A percentile compares a stretch with the other conserved stretches of the same genome.
Conservation (phyloP, 92 coral and sea anemone genomes). For the Epizoanthus stellaris region DNA sequence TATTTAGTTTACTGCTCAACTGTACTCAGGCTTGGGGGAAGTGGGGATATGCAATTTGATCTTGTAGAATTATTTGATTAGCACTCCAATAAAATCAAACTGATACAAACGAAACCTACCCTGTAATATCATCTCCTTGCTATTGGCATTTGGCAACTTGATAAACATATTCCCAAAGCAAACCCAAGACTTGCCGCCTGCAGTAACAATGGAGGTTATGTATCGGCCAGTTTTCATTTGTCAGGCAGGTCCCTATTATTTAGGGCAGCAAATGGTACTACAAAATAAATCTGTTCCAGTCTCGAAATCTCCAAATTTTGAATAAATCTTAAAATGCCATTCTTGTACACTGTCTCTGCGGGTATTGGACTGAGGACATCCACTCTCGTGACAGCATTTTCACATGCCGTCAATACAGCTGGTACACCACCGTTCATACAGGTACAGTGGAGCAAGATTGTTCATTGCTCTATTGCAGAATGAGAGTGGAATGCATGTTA, state of each 20-base stretch:
- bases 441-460: neutral
- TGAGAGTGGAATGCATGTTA: neutral
- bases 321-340: no score
- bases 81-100: neutral
- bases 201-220: neutral
- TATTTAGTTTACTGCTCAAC: no score
- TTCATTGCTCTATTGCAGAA: neutral
- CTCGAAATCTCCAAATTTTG: no score
- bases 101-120: slow-evolving; percentile 53
- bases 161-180: slow-evolving; percentile 89
- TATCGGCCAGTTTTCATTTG: neutral
- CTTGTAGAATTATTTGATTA: neutral
- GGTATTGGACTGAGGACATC: slow-evolving; percentile 78
- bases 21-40: neutral
- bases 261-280: no score
- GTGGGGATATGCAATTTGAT: neutral
- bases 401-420: slow-evolving; percentile 45
- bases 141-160: slow-evolving; percentile 74
- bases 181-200: slow-evolving; percentile 85
- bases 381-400: slow-evolving; percentile 74
- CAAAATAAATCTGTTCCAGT: no score
- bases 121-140: slow-evolving; percentile 73
- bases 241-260: no score
- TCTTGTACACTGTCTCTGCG: slow-evolving; percentile 91
- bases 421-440: slow-evolving; percentile 47